Conservation (phyloP, 2,797 vertebrate species). For the Protonibea diacanthus region DNA sequence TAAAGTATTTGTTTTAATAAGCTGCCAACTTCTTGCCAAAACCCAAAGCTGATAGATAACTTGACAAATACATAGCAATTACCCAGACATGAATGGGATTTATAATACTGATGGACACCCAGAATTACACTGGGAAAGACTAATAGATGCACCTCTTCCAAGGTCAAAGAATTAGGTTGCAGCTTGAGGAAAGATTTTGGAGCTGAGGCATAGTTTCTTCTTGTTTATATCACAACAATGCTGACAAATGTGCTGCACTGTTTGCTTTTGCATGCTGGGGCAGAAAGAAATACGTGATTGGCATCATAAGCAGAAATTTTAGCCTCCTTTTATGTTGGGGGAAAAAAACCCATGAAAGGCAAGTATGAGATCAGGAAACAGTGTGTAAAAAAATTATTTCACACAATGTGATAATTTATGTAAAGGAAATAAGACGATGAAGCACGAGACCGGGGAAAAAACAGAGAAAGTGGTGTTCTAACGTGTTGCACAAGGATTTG, state of each 20-base stretch:
- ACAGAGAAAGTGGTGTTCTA: background rate
- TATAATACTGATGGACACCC: slow-evolving; percentile 32
- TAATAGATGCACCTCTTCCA: slow-evolving; percentile 11
- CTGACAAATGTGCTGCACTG: slow-evolving; percentile 23
- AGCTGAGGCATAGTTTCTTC: slow-evolving; percentile 23
- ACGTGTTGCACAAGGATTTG: background rate
- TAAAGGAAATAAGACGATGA: slow-evolving; percentile 13
- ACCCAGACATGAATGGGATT: slow-evolving; percentile 15
- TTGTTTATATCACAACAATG: slow-evolving; percentile 41
- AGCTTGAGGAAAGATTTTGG: slow-evolving; percentile 21
- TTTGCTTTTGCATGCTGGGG: slow-evolving; percentile 42
- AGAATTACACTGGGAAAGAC: slow-evolving; percentile 8
- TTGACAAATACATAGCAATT: slow-evolving; percentile 49
- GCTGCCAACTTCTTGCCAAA: slow-evolving; percentile 47
- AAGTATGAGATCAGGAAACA: background rate
- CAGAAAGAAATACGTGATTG: slow-evolving; percentile 17
- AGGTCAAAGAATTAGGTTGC: slow-evolving; percentile 48
- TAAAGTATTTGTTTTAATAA: slow-evolving; percentile 40
- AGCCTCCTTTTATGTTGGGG: slow-evolving; percentile 7
- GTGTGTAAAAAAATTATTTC: background rate
- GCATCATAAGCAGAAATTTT: slow-evolving; percentile 25
- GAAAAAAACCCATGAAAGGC: slow-evolving; percentile 4
- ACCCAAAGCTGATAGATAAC: slow-evolving; percentile 43
- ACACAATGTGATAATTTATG: slow-evolving; percentile 26
- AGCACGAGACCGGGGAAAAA: background rate